Evolutionary conservation across 2,113 vertebrate species (phyloP), one percentile per base, ranked within the genome.

Genomic region (Muscicapa adusta): DNA sequence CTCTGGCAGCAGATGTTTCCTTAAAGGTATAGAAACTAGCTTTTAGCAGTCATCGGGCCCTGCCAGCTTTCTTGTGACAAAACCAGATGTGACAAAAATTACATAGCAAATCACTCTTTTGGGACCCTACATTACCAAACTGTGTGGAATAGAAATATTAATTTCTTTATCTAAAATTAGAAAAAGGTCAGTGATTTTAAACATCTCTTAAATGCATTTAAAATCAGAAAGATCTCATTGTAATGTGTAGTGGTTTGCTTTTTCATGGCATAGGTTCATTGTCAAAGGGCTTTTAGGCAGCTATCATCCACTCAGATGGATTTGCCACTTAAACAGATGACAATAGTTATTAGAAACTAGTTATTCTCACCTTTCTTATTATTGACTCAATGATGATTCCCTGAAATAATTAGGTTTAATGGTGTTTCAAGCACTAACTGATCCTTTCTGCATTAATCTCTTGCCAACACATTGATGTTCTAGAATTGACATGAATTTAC

Each of bases 371-470:
- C 67, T 96, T 94, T 96, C 77, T 56, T 93, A 79, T 79, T 91
- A 94, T 57, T 80, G 68, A 51, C 38, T 94, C 85, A 62, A 91
- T 91, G 89, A 94, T 95, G 97, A 97, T 96, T 97, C 88, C 96
- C 65, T 81, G 93, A 96, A 94, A 94, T 97, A 95, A 95, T 94
- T 96, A 93, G 68, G 38, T 94, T 95, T 94, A 89, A 73, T 92
- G 76, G 88, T 95, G 90, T 97, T 97, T 97, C 89, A 95, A 96
- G 96, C 96, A 91, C 84, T 96, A 95, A 89, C 83, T 92, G 42
- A 93, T 97, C 92, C 87, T 81, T 89, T 75, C 68, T 5, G 8
- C 66, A 79, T 36, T 56, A 96, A 67, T 93, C 79, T 95, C 85
- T 91, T 91, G 91, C 68, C 89, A 97, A 81, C 28, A 53, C 50